Evolutionary conservation across 2,888 invertebrate species (phyloP).

Genomic region (Ophioninae sp.): DNA sequence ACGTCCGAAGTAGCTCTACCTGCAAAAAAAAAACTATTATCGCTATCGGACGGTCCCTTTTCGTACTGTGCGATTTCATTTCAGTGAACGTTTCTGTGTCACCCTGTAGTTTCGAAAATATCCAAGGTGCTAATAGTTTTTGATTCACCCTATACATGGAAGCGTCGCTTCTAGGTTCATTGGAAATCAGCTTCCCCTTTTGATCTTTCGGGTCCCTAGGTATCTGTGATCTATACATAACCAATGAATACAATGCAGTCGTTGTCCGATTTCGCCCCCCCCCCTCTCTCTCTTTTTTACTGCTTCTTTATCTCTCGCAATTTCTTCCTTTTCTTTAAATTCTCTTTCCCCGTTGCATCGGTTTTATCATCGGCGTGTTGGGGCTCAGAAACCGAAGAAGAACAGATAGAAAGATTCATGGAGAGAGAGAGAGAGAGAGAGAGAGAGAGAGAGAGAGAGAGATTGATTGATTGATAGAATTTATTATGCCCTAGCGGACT

Average conservation of each 20-base stretch:
- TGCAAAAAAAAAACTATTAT: too few species aligned
- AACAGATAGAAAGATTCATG: too few species aligned
- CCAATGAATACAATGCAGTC: conserved; percentile 45
- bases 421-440: conserved; percentile 6
- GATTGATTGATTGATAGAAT: too few species aligned
- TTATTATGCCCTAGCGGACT: too few species aligned
- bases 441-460: conserved; percentile 21
- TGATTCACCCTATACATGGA: neutral
- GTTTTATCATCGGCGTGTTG: conserved; percentile 12
- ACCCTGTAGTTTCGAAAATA: too few species aligned
- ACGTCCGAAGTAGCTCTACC: too few species aligned
- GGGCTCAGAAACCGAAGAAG: neutral
- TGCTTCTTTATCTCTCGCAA: neutral
- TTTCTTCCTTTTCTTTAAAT: conserved; percentile 14
- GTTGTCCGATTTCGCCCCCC: conserved; percentile 27
- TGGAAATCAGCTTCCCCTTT: too few species aligned
- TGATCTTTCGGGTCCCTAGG: conserved; percentile 32
- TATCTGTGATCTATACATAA: conserved; percentile 39
- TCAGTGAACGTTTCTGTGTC: too few species aligned
- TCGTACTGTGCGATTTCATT: too few species aligned
- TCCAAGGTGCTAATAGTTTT: neutral
- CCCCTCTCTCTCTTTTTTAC: conserved; percentile 24
- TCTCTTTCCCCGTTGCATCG: conserved; percentile 48
- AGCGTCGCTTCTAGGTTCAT: too few species aligned
- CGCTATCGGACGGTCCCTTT: too few species aligned